Evolutionary conservation across 1,140 invertebrate species (phyloP), one percentile per base, ranked within the genome.

Genomic region (Danaus melanippus): DNA sequence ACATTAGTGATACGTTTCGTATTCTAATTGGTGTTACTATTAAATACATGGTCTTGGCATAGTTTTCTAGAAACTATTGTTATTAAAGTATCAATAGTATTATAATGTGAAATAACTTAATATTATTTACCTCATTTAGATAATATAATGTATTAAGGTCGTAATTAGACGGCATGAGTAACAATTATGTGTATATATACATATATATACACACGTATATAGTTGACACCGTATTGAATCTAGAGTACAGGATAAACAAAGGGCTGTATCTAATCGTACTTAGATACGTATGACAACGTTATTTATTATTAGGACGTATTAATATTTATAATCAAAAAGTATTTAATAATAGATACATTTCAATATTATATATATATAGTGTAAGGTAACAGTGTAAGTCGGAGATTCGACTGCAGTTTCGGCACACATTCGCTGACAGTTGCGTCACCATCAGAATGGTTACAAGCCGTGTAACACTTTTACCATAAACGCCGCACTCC

Each of bases 401-500:
- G 70, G 67, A 75, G 74, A 72, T 78, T 76, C 64, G 67, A 62
- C 70, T 84, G 83, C 80, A 83, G 72, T 84, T 86, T 82, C 82
- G 83, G 83, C 83, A 86, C 71, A 86, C 76, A 86, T 86, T 86
- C 77, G 77, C 68, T 57, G 17, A 58, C 51, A 44, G 66, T 83
- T 86, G 74, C 79, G 74, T 83, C 74, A 83, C 68, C 50, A 54
- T 52, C 21, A 32, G 74, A 69, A 83, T 77, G 70, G 76, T 79
- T 70, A 70, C 80, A 71, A 62, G 56, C 41, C 68, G 75, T 74
- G 83, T 86, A 84, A 83, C 81, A 86, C 79, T 86, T 81, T 84
- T 84, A 83, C 80, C 71, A 79, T 78, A 78, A 77, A 73, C 62
- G 65, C 66, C 57, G 68, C 68, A 58, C 51, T 57, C 49, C 52